Evolutionary conservation across 2,113 vertebrate species (phyloP), one percentile per base, ranked within the genome.

Genomic region (Rhabdornis inornatus): DNA sequence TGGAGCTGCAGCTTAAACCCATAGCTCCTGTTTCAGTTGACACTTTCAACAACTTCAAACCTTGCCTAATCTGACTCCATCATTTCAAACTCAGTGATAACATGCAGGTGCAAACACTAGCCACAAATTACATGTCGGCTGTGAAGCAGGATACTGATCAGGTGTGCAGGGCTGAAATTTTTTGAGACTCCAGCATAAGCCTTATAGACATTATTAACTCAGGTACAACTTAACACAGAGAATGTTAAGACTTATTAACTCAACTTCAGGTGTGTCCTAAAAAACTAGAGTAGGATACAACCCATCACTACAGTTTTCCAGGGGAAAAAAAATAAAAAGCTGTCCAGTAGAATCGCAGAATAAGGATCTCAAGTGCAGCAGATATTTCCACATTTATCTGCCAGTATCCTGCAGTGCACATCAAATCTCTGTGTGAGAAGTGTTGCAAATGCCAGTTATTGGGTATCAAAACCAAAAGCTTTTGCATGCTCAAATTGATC

Each of bases 121-220:
- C 7, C 8, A 18, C 18, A 74, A 61, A 20, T n/a, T 27, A 0
- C 3, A 21, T 6, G 2, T 18, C 7, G 5, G 31, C 3, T 83
- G 20, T 42, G 74, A 90, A 65, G 30, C 9, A 83, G 42, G 6
- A 61, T 6, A 39, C 10, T 66, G 30, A 42, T 59, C 28, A 63
- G 17, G 5, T n/a, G 11, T 11, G 53, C 7, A 7, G 2, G 15
- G 19, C 31, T 63, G 39, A 66, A 28, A 35, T 33, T 56, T 88
- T 88, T 11, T 53, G 9, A 70, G 33, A 40, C 60, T 68, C 42
- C 30, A 63, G 42, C 11, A 55, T 12, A 74, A 87, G 15, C 10
- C 27, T 11, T 7, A 25, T 4, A 72, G 22, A 53, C 10, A 31
- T 37, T 47, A 69, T 22, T 40, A 69, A 50, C 33, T 82, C 64